Evolutionary conservation across 2,113 vertebrate genomes (phyloP).

Genomic region (Laticauda colubrina): DNA sequence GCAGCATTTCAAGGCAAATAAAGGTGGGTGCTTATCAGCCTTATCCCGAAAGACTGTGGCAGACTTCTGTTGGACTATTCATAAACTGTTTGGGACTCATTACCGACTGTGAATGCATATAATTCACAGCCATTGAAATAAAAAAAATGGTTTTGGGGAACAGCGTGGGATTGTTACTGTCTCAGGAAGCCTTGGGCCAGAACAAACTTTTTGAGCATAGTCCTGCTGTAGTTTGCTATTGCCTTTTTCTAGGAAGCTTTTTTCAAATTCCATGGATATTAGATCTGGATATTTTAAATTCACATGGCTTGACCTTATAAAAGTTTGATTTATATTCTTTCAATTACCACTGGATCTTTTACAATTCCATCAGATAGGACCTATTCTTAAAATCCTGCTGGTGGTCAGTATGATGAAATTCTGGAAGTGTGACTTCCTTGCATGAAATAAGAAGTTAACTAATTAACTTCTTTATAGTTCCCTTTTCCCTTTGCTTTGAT

Average conservation of each 20-base stretch:
- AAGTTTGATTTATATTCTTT: not conserved
- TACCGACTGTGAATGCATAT: no score
- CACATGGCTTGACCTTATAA: not conserved
- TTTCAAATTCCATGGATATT: not conserved
- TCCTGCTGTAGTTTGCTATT: not conserved
- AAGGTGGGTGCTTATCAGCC: no score
- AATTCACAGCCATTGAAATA: no score
- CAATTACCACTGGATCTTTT: not conserved
- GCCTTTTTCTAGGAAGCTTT: not conserved
- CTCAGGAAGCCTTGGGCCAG: no score
- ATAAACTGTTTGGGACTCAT: no score
- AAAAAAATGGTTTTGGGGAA: no score
- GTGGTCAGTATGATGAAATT: not conserved
- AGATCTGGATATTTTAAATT: not conserved
- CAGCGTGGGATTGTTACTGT: no score
- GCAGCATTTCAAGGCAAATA: no score
- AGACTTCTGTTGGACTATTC: no score
- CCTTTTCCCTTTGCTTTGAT: no score
- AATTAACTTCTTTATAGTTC: not conserved
- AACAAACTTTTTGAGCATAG: no score
- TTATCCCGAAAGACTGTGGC: no score
- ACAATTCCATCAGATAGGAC: not conserved
- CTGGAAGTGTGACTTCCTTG: not conserved
- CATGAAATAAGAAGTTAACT: not conserved
- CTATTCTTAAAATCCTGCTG: not conserved